Percentiles rank a stretch among this genome's conserved stretches.
Evolutionary conservation across 2,113 vertebrate species (phyloP).

Genomic region (Mirza zaza): DNA sequence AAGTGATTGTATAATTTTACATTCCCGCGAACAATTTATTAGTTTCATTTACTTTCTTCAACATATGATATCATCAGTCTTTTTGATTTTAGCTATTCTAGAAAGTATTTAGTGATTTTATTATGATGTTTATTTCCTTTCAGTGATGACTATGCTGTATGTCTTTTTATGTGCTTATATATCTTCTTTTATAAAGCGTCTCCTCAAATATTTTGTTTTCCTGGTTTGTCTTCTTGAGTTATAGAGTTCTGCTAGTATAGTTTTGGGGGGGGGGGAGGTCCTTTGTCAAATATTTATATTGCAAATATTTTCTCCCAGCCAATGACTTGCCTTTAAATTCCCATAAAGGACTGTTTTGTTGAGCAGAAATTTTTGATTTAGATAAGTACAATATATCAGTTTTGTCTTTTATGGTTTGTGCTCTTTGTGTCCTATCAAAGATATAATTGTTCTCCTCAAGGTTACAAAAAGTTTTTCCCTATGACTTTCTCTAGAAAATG

Average conservation of each 20-base stretch:
- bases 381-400: not conserved
- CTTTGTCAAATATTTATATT: conserved; percentile 57
- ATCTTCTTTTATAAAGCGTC: conserved; percentile 49
- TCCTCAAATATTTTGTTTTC: conserved; percentile 33
- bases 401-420: not conserved
- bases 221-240: conserved; percentile 32
- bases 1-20: not conserved
- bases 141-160: not conserved
- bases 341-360: not conserved
- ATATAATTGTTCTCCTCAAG: not conserved
- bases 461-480: not conserved
- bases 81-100: not conserved
- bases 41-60: not conserved
- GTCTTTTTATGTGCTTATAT: conserved; percentile 40
- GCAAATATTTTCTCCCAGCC: conserved; percentile 25
- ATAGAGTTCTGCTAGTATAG: not conserved
- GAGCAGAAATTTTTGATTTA: conserved; percentile 38
- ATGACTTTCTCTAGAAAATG: not conserved
- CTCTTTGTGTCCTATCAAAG: not conserved
- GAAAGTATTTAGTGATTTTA: conserved; percentile 20
- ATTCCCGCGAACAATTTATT: conserved; percentile 34
- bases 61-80: not conserved
- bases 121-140: conserved; percentile 19
- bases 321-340: conserved; percentile 16
- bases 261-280: not conserved